A percentile compares a stretch with the other conserved stretches of the same genome.
These are phyloP conservation scores for Onthophagus sagittarius DNA, from an alignment of 2,888 invertebrate species.

Conservation along the genomic window DNA sequence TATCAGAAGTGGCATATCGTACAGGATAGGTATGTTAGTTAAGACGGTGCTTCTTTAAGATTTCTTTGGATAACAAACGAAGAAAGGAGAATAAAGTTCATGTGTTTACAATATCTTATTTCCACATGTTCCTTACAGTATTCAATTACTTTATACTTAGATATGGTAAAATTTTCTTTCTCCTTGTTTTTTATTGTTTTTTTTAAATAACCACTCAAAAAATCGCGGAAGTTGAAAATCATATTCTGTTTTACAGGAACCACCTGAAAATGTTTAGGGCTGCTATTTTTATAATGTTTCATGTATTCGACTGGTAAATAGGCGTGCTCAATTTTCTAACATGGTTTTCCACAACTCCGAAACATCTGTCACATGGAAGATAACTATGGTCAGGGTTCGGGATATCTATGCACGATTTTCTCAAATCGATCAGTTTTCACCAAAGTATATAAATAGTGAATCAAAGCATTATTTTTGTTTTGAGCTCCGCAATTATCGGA, in stretches of 20 bases:
- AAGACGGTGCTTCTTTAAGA: too few species aligned
- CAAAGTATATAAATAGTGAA: constrained; percentile 22
- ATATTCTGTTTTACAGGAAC: too few species aligned
- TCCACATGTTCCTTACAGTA: constrained; percentile 13
- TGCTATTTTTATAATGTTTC: too few species aligned
- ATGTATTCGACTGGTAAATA: too few species aligned
- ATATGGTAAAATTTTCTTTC: constrained; percentile 12
- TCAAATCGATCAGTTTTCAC: neutral
- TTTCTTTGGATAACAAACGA: too few species aligned
- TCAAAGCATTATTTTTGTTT: constrained; percentile 23
- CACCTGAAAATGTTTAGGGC: too few species aligned
- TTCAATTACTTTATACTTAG: constrained; percentile 15
- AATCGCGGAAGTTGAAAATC: too few species aligned
- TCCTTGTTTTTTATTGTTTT: constrained; percentile 9
- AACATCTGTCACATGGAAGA: too few species aligned
- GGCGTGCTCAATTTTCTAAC: neutral
- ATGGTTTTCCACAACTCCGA: neutral
- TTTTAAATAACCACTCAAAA: too few species aligned
- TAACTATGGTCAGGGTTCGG: too few species aligned
- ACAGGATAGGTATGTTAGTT: constrained; percentile 3
- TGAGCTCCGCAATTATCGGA: constrained; percentile 28
- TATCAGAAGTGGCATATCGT: neutral
- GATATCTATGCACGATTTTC: too few species aligned
- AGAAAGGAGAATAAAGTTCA: neutral
- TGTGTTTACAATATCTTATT: constrained; percentile 2